These are phyloP conservation scores for Xestia ashworthii DNA, from an alignment of 2,888 invertebrate species.

Conservation along the genomic window DNA sequence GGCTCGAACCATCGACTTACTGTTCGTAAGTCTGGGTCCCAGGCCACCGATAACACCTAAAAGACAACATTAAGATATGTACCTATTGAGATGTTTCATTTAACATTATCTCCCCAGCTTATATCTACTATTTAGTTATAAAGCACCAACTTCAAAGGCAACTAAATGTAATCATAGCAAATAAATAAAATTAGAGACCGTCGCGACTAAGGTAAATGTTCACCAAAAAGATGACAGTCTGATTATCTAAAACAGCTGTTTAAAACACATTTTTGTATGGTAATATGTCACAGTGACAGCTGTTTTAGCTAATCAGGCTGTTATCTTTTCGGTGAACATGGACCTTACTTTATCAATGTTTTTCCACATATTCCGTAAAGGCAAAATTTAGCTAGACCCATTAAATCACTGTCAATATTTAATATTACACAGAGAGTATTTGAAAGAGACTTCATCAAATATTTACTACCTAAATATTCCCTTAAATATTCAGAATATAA, in stretches of 20 bases:
- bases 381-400: constrained; percentile 5
- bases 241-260: too few species aligned
- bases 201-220: too few species aligned
- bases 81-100: background rate
- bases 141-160: constrained; percentile 8
- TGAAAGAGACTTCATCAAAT: constrained; percentile 28
- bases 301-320: too few species aligned
- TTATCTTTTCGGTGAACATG: too few species aligned
- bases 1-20: too few species aligned
- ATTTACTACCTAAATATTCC: constrained; percentile 33
- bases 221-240: too few species aligned
- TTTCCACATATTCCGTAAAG: background rate
- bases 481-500: constrained; percentile 18
- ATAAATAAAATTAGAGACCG: constrained; percentile 2
- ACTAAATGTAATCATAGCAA: background rate
- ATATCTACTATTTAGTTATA: background rate
- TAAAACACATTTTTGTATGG: too few species aligned
- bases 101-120: background rate
- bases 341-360: background rate
- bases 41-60: too few species aligned
- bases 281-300: too few species aligned
- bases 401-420: constrained; percentile 37
- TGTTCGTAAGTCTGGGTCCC: too few species aligned
- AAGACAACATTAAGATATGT: background rate
- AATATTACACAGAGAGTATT: constrained; percentile 14